Conservation (phyloP, 2,797 vertebrate genomes). For the Malurus leucopterus region DNA sequence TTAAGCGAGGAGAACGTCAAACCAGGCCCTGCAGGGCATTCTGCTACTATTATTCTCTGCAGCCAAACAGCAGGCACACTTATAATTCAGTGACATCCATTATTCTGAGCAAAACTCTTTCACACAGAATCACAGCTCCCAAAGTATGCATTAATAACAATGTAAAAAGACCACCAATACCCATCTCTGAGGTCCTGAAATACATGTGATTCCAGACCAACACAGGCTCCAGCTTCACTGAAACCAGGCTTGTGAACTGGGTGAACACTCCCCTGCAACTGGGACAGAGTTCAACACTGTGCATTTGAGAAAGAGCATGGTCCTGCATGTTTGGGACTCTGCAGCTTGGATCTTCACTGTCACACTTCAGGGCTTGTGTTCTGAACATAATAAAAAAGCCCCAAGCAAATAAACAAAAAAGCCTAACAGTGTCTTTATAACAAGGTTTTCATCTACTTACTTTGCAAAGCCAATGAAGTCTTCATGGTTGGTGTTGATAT, state of each 20-base stretch:
- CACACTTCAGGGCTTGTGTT: neutral
- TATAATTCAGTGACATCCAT: neutral
- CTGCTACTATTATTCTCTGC: conserved; percentile 48
- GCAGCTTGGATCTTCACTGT: neutral
- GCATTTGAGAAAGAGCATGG: neutral
- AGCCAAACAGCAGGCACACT: conserved; percentile 40
- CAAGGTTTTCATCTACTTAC: conserved; percentile 71
- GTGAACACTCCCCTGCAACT: neutral
- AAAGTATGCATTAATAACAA: neutral
- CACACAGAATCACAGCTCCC: neutral
- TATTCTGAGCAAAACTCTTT: neutral
- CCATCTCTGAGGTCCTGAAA: conserved; percentile 1
- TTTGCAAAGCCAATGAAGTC: conserved; percentile 92
- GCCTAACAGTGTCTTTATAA: neutral
- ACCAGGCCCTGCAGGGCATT: neutral
- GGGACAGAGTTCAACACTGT: neutral
- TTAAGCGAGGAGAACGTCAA: neutral
- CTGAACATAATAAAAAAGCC: neutral
- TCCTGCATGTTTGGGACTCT: neutral
- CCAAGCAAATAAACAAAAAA: neutral
- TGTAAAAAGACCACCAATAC: neutral
- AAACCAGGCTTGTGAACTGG: neutral
- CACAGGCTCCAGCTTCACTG: neutral
- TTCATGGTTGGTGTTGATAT: conserved; percentile 94
- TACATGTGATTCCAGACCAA: neutral